Evolutionary conservation across 1,140 invertebrate species (phyloP), one percentile per base, ranked within the genome.

Genomic region (Ridgeia piscesae): DNA sequence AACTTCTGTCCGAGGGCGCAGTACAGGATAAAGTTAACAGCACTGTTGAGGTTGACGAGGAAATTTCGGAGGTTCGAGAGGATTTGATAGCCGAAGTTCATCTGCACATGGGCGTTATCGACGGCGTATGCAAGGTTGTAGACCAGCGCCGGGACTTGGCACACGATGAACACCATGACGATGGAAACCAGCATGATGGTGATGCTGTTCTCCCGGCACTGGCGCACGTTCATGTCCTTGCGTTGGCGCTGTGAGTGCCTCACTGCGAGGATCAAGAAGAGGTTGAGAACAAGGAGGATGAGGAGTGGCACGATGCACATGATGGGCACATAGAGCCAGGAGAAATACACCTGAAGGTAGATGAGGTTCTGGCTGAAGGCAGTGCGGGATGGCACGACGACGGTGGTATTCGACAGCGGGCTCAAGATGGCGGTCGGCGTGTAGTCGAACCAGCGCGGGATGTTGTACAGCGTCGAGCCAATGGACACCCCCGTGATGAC

Each of bases 1-100:
- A 99, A 99, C 95, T 99, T 99, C 95, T 99, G 98, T 0, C 99
- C 99, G 95, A 99, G 99, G 77, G 99, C 98, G 93, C 99, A 98
- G 96, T 99, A 99, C 93, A 99, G 98, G 91, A 99, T 97, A 95
- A 99, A 99, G 95, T 99, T 99, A 58, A 99, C 98, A 94, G 98
- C 99, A 94, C 98, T 99, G 96, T 99, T 99, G 94, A 99, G 97
- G 35, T 98, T 99, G 21, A 99, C 98, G 42, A 99, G 96, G n/a
- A 99, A 97, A 95, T 99, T 99, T 93, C 98, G 93, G 77, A 95
- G 89, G 11, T 93, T 94, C 21, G 95, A 95, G 14, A 96, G 92
- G 21, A 95, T 92, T 48, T 93, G 93, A 94, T 94, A 95, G 89
- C 93, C 93, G 31, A 93, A 93, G 14, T 42, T 91, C 17, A 50